phyloP scores from a whole-genome alignment of 1,140 invertebrate genomes.

The Conus ventricosus region DNA sequence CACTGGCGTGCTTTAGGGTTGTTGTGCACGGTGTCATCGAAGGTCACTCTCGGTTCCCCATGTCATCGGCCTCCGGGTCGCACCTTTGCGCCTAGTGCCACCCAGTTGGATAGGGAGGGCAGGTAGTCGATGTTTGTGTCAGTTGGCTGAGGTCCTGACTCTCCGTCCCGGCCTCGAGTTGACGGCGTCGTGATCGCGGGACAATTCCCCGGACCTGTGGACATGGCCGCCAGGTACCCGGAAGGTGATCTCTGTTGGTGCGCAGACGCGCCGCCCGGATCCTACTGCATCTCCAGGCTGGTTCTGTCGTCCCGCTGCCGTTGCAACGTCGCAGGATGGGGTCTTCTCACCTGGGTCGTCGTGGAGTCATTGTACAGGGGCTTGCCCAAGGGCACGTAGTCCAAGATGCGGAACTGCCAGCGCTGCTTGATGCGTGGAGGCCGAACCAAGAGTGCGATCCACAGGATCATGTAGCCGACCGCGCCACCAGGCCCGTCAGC shows the following conservation, averaged over 20 bases:
- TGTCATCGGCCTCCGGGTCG: conserved; percentile 37
- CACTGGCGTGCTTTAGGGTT: conserved; percentile 38
- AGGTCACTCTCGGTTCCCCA: conserved; percentile 59
- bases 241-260: conserved; percentile 34
- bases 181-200: conserved; percentile 39
- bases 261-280: not conserved
- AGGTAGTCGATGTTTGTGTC: conserved; percentile 46
- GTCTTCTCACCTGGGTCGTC: conserved; percentile 54
- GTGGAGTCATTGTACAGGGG: conserved; percentile 52
- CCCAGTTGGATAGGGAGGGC: conserved; percentile 23
- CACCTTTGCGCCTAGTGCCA: conserved; percentile 43
- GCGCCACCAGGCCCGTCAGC: conserved; percentile 59
- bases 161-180: conserved; percentile 46
- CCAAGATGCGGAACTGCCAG: conserved; percentile 66
- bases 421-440: conserved; percentile 65
- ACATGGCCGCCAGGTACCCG: conserved; percentile 37
- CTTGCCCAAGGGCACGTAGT: conserved; percentile 60
- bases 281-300: not conserved
- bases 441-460: conserved; percentile 66
- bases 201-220: not conserved
- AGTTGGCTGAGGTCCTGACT: conserved; percentile 44
- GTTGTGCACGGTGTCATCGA: conserved; percentile 55
- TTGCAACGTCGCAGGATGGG: conserved; percentile 43
- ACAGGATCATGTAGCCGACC: conserved; percentile 62
- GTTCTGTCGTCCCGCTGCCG: not conserved